Evolutionary conservation across 2,797 vertebrate genomes (phyloP).

Genomic region (Triplophysa yarkandensis): DNA sequence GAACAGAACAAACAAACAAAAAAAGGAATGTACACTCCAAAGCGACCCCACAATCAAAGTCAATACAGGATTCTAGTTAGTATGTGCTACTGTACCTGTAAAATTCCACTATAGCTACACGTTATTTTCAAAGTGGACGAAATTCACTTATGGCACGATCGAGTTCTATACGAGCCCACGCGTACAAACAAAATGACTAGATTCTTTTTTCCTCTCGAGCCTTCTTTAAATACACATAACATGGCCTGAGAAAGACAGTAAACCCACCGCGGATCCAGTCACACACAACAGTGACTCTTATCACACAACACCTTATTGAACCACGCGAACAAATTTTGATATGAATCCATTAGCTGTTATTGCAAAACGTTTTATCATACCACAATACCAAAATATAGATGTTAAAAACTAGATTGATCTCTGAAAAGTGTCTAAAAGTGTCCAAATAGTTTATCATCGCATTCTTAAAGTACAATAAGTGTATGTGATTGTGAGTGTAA

Average conservation of each 20-base stretch:
- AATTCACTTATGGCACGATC: constrained; percentile 67
- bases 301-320: constrained; percentile 45
- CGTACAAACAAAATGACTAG: constrained; percentile 59
- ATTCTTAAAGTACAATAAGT: constrained; percentile 53
- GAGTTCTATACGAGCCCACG: constrained; percentile 52
- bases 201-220: constrained; percentile 44
- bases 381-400: constrained; percentile 65
- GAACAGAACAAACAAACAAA: constrained; percentile 9
- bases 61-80: constrained; percentile 52
- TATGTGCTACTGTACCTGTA: constrained; percentile 51
- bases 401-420: constrained; percentile 65
- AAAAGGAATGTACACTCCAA: constrained; percentile 52
- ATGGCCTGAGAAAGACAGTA: constrained; percentile 64
- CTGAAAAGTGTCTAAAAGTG: constrained; percentile 60
- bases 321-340: constrained; percentile 61
- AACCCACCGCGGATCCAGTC: constrained; percentile 61
- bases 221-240: constrained; percentile 62
- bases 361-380: constrained; percentile 75
- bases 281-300: constrained; percentile 43
- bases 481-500: constrained; percentile 52
- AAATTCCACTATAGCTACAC: constrained; percentile 49
- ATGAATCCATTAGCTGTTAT: constrained; percentile 71
- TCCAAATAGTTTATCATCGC: constrained; percentile 54
- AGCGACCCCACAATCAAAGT: constrained; percentile 46
- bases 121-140: constrained; percentile 53